These are phyloP conservation scores for Trachelus tabidus DNA, from an alignment of 2,888 invertebrate genomes.

Conservation along the genomic window DNA sequence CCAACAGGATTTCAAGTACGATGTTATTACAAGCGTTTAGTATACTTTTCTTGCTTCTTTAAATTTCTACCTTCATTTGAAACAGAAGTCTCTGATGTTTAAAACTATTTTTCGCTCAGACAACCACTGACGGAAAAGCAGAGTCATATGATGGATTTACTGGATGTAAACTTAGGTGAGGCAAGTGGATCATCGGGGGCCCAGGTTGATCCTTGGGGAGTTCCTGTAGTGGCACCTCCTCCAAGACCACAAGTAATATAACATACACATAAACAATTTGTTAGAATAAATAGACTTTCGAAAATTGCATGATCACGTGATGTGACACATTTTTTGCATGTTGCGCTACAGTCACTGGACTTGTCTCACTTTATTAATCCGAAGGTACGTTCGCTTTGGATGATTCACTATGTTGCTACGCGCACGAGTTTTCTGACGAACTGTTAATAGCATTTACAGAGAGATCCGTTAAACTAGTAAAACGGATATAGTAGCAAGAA, in stretches of 20 bases:
- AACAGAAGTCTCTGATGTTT: not conserved
- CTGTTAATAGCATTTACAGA: not conserved
- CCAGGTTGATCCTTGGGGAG: conserved; percentile 81
- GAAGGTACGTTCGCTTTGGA: conserved; percentile 42
- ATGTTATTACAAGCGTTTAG: not conserved
- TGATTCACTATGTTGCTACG: not conserved
- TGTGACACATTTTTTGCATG: conserved; percentile 30
- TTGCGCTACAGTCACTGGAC: conserved; percentile 54
- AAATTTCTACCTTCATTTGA: not conserved
- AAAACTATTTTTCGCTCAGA: conserved; percentile 40
- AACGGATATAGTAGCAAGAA: not conserved
- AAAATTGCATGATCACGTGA: conserved; percentile 18
- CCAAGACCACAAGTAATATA: conserved; percentile 70
- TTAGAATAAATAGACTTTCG: not conserved
- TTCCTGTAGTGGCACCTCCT: conserved; percentile 69
- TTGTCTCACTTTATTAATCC: conserved; percentile 48
- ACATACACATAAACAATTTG: conserved; percentile 1
- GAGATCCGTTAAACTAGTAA: not conserved
- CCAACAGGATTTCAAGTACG: conserved; percentile 90
- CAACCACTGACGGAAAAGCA: conserved; percentile 65
- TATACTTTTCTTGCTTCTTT: not conserved
- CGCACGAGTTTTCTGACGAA: not conserved
- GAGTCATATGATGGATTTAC: conserved; percentile 84
- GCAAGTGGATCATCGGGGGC: conserved; percentile 68
- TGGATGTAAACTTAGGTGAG: conserved; percentile 82